These are phyloP conservation scores for Calameuta pallipes DNA, from an alignment of 2,888 invertebrate species.

Conservation along the genomic window DNA sequence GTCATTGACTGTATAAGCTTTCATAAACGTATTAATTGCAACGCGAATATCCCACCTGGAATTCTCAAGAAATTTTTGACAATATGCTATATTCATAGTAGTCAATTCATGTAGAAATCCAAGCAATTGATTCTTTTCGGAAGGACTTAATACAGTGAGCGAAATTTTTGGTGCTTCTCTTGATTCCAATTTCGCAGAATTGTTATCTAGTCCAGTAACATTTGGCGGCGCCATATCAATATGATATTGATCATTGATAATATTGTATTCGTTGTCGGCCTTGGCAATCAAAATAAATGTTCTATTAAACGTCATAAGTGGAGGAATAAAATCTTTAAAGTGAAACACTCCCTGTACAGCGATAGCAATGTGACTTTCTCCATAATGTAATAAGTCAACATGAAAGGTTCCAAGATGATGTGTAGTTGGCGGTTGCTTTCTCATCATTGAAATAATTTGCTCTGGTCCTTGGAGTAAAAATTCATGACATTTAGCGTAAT, in stretches of 20 bases:
- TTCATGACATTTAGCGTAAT: constrained; percentile 61
- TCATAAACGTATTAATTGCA: constrained; percentile 55
- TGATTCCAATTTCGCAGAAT: constrained; percentile 25
- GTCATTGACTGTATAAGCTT: constrained; percentile 56
- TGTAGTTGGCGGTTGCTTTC: constrained; percentile 53
- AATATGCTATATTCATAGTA: constrained; percentile 54
- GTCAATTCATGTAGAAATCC: constrained; percentile 53
- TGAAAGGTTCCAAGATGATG: constrained; percentile 54
- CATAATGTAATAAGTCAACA: constrained; percentile 52
- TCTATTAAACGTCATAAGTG: constrained; percentile 53
- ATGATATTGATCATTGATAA: constrained; percentile 60
- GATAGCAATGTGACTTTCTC: constrained; percentile 43
- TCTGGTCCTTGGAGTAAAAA: constrained; percentile 58
- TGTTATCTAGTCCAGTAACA: constrained; percentile 32
- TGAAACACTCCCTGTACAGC: constrained; percentile 56
- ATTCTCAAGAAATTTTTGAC: constrained; percentile 47
- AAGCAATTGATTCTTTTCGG: constrained; percentile 56
- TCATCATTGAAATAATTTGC: constrained; percentile 53
- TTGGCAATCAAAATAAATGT: constrained; percentile 55
- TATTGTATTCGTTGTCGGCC: constrained; percentile 59
- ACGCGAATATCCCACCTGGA: constrained; percentile 56
- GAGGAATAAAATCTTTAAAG: constrained; percentile 47
- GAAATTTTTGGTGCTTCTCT: constrained; percentile 38
- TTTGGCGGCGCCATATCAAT: constrained; percentile 48
- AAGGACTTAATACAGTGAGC: constrained; percentile 49